phyloP scores from a whole-genome alignment of 2,113 vertebrate genomes.

The Rhinolophus ferrumequinum region DNA sequence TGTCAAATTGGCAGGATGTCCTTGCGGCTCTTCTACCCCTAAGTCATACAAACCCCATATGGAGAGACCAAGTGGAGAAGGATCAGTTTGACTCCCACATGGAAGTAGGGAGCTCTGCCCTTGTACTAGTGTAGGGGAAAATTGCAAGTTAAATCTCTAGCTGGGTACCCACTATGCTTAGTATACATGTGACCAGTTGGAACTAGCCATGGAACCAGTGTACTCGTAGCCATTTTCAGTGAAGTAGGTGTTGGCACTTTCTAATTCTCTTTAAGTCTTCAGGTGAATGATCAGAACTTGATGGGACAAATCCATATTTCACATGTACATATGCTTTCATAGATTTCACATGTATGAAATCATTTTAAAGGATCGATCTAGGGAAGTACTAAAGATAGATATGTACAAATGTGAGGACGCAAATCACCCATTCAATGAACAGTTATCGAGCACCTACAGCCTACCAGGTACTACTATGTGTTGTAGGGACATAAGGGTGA shows the following conservation, averaged over 20 bases:
- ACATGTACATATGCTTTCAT: not conserved
- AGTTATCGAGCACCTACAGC: not conserved
- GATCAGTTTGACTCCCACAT: not conserved
- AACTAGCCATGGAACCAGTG: not conserved
- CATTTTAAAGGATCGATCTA: not conserved
- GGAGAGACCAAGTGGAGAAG: not conserved
- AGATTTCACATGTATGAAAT: not conserved
- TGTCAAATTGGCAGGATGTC: not conserved
- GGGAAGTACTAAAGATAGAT: not conserved
- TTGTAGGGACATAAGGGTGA: not conserved
- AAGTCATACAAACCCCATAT: not conserved
- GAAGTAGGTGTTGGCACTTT: not conserved
- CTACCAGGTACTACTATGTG: not conserved
- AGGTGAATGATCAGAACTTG: not conserved
- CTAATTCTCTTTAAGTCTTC: not conserved
- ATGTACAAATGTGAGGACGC: not conserved
- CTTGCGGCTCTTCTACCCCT: not conserved
- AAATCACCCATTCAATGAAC: not conserved
- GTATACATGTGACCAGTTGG: rapidly evolving
- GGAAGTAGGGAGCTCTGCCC: not conserved
- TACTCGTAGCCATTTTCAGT: not conserved
- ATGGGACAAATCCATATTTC: not conserved
- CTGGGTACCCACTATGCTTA: not conserved
- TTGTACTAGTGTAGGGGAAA: too few species aligned
- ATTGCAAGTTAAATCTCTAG: not conserved